phyloP scores from a whole-genome alignment of 2,113 vertebrate species.

The Mormyrus lacerda region DNA sequence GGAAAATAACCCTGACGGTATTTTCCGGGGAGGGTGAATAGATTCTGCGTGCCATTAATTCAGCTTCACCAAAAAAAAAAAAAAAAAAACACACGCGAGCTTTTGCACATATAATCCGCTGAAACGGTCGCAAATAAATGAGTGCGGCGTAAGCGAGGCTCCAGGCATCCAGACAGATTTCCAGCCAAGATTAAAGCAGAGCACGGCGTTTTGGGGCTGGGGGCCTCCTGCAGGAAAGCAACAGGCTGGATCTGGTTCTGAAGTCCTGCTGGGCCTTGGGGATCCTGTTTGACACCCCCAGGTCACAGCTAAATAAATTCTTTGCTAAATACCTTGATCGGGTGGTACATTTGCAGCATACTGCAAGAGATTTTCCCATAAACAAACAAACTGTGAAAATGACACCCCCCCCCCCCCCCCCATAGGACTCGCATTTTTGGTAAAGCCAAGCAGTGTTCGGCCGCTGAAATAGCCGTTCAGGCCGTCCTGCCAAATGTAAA shows the following conservation, averaged over 20 bases:
- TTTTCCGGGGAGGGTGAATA: neutral
- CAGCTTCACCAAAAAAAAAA: neutral
- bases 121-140: neutral
- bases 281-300: neutral
- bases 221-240: neutral
- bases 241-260: neutral
- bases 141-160: neutral
- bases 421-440: neutral
- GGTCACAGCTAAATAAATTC: neutral
- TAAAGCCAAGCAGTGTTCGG: neutral
- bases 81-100: neutral
- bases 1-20: neutral
- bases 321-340: neutral
- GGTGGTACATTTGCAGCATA: neutral
- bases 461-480: slow-evolving; percentile 13
- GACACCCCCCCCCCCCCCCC: neutral
- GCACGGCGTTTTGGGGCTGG: neutral
- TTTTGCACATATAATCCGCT: neutral
- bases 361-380: neutral
- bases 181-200: neutral
- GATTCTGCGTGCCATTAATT: neutral
- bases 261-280: neutral
- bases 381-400: neutral
- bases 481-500: slow-evolving; percentile 29
- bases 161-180: neutral